phyloP scores from a whole-genome alignment of 92 coral and sea anemone species.

The Porites lobata region DNA sequence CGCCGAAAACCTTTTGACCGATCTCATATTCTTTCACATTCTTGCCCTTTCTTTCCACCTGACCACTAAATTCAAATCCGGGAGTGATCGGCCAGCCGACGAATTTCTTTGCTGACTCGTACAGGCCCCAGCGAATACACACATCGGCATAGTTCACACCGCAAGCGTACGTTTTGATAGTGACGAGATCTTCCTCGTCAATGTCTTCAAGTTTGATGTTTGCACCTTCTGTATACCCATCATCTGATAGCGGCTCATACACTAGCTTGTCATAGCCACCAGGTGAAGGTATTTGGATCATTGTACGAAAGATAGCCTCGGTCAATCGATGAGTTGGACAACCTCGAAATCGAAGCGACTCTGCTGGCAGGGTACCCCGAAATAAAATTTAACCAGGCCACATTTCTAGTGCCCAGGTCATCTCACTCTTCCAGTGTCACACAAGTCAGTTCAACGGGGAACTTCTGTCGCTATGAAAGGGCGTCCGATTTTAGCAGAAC shows the following conservation, averaged over 20 bases:
- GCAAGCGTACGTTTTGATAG: constrained; percentile 82
- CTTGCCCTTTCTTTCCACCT: constrained; percentile 79
- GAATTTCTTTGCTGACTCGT: constrained; percentile 89
- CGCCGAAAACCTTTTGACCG: constrained; percentile 89
- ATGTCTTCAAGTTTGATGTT: constrained; percentile 68
- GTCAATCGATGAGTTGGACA: background rate
- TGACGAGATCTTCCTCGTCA: constrained; percentile 85
- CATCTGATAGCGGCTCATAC: constrained; percentile 66
- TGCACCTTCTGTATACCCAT: constrained; percentile 85
- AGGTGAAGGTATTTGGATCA: constrained; percentile 87
- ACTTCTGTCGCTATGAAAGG: too few species aligned
- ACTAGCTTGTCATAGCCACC: constrained; percentile 95
- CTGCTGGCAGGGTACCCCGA: too few species aligned
- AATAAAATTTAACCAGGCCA: background rate
- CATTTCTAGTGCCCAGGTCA: background rate
- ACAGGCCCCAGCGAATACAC: constrained; percentile 95
- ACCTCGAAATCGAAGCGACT: too few species aligned
- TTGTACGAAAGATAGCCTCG: background rate
- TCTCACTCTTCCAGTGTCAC: too few species aligned
- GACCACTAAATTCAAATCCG: constrained; percentile 98
- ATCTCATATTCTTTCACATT: constrained; percentile 87
- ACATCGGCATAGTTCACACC: constrained; percentile 98
- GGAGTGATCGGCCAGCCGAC: constrained; percentile 99
- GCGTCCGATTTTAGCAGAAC: too few species aligned
- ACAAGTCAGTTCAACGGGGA: too few species aligned